Evolutionary conservation across 2,113 vertebrate genomes (phyloP).

Genomic region (Pontoporia blainvillei): DNA sequence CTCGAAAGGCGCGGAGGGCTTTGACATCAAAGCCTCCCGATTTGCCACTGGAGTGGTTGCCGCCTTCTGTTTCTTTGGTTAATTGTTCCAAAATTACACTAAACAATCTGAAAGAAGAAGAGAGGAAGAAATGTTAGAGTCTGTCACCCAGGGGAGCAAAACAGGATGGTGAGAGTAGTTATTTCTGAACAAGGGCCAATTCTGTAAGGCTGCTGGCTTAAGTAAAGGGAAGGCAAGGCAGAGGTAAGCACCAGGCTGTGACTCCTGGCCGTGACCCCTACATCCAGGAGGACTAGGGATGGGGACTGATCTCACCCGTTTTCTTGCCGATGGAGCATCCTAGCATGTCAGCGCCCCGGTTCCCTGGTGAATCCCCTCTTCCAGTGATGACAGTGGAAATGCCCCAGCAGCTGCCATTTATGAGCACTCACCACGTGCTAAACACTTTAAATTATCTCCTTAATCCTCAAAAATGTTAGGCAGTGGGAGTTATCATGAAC

Average conservation of each 20-base stretch:
- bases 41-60: constrained; percentile 89
- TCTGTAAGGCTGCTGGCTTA: constrained; percentile 21
- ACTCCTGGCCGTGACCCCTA: not conserved
- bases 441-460: not conserved
- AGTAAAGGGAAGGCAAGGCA: not conserved
- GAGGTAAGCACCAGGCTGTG: not conserved
- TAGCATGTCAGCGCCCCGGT: not conserved
- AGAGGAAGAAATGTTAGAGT: constrained; percentile 61
- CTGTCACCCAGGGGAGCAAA: constrained; percentile 50
- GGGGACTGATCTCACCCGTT: not conserved
- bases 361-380: not conserved
- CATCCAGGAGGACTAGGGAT: not conserved
- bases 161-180: constrained; percentile 7
- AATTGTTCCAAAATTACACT: constrained; percentile 99
- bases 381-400: not conserved
- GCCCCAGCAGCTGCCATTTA: not conserved
- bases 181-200: constrained; percentile 52
- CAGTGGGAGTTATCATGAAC: not conserved
- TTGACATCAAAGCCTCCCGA: constrained; percentile 99
- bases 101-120: constrained; percentile 90
- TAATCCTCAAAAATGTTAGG: not conserved
- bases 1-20: no score
- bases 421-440: not conserved
- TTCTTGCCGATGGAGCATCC: not conserved
- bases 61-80: constrained; percentile 93